Conservation (phyloP, 2,113 vertebrate species). For the Cervus canadensis region DNA sequence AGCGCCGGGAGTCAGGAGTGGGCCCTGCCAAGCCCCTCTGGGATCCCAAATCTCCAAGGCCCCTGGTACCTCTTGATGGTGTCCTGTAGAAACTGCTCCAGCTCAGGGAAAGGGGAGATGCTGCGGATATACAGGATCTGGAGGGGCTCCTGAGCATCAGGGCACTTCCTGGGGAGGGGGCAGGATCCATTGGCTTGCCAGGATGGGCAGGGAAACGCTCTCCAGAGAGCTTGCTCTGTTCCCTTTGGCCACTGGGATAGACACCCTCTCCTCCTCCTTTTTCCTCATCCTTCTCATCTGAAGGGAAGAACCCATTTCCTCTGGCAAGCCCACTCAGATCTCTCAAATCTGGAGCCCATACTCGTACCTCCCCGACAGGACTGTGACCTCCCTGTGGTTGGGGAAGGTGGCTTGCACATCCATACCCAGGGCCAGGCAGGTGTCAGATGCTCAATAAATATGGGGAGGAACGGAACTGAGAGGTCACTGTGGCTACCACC, state of each 20-base stretch:
- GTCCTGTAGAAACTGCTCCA: constrained; percentile 96
- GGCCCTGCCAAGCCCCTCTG: background rate
- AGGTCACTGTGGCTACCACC: background rate
- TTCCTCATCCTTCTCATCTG: background rate
- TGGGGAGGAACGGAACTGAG: background rate
- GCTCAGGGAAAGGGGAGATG: constrained; percentile 91
- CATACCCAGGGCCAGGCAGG: background rate
- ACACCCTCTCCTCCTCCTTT: background rate
- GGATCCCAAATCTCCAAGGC: background rate
- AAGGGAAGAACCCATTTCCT: background rate
- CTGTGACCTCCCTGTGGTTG: background rate
- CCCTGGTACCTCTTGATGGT: constrained; percentile 87
- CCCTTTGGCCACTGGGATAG: background rate
- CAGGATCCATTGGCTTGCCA: background rate
- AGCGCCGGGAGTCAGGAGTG: background rate
- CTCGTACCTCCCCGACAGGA: background rate
- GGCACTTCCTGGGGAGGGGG: constrained; percentile 79
- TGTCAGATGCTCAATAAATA: background rate
- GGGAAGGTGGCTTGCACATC: background rate
- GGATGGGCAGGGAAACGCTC: background rate
- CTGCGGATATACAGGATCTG: constrained; percentile 91
- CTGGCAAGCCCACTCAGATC: background rate
- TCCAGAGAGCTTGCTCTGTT: background rate
- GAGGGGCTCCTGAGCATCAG: constrained; percentile 82
- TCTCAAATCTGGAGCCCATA: background rate